Evolutionary conservation across 2,888 invertebrate species (phyloP).

Genomic region (Phasia obesa): DNA sequence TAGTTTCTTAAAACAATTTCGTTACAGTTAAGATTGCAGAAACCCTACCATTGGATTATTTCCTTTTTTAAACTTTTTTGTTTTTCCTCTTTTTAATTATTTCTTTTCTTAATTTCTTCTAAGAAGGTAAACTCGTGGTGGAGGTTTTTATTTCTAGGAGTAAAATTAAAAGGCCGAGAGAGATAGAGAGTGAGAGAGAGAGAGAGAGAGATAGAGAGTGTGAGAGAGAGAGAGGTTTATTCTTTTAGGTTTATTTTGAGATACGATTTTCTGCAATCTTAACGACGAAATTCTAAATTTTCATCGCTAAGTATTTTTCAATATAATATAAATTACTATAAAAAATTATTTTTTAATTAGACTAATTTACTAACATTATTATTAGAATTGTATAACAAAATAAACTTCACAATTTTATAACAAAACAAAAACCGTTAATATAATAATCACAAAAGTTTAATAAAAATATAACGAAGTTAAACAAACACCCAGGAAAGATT

Average conservation of each 20-base stretch:
- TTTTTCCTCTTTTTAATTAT: neutral
- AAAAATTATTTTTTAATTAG: conserved; percentile 48
- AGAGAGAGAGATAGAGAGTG: no score
- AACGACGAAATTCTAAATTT: conserved; percentile 78
- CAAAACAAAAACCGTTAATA: neutral
- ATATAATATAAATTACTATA: conserved; percentile 52
- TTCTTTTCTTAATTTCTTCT: conserved; percentile 3
- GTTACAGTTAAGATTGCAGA: conserved; percentile 79
- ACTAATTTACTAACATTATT: conserved; percentile 47
- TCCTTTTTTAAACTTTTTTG: conserved; percentile 18
- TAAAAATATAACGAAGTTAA: no score
- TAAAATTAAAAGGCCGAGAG: neutral
- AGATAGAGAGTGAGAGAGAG: neutral
- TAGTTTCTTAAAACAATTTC: conserved; percentile 77
- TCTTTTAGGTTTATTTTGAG: conserved; percentile 75
- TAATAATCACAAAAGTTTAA: neutral
- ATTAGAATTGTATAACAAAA: conserved; percentile 11
- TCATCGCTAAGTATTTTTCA: conserved; percentile 78
- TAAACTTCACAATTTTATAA: neutral
- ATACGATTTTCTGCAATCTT: conserved; percentile 82
- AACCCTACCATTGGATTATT: conserved; percentile 64
- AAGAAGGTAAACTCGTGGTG: conserved; percentile 38
- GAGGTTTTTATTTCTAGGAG: conserved; percentile 46
- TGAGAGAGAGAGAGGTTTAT: conserved; percentile 9
- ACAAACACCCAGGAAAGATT: no score